A percentile compares a stretch with the other conserved stretches of the same genome.
phyloP scores from a whole-genome alignment of 2,797 vertebrate species.

The Euthynnus affinis region DNA sequence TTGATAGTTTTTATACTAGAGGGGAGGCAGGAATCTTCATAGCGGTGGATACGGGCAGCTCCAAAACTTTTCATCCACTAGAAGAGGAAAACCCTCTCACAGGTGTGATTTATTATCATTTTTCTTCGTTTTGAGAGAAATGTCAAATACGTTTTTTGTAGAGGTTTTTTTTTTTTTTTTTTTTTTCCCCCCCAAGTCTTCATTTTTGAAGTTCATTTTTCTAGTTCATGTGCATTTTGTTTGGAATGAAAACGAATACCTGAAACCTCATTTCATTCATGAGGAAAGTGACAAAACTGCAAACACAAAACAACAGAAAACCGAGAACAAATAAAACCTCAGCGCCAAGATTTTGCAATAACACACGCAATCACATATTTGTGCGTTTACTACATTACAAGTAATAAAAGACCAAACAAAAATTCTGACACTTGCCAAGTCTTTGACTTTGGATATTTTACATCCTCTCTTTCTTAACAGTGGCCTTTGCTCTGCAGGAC shows the following conservation, averaged over 20 bases:
- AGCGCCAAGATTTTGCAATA: slow-evolving; percentile 27
- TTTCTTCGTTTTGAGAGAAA: slow-evolving; percentile 57
- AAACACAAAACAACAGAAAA: slow-evolving; percentile 34
- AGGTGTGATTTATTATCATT: slow-evolving; percentile 79
- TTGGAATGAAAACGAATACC: slow-evolving; percentile 29
- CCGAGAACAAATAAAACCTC: slow-evolving; percentile 40
- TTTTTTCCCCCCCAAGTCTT: background rate
- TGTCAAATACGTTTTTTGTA: slow-evolving; percentile 57
- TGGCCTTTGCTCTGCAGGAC: slow-evolving; percentile 23
- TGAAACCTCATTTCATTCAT: slow-evolving; percentile 6
- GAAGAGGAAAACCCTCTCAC: slow-evolving; percentile 51
- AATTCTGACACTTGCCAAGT: slow-evolving; percentile 27
- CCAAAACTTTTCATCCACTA: slow-evolving; percentile 60
- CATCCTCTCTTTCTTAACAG: slow-evolving; percentile 6
- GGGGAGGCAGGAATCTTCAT: slow-evolving; percentile 83
- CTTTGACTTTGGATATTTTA: slow-evolving; percentile 6
- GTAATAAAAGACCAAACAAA: slow-evolving; percentile 49
- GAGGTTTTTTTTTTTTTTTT: too few species aligned
- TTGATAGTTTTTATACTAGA: slow-evolving; percentile 83
- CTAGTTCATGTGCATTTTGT: background rate
- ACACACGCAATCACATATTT: slow-evolving; percentile 34
- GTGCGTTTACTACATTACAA: slow-evolving; percentile 2
- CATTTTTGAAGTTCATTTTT: background rate
- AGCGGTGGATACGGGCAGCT: slow-evolving; percentile 69
- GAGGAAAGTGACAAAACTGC: slow-evolving; percentile 17